Percentiles rank a stretch among this genome's conserved stretches.
Conservation (phyloP, 2,113 vertebrate species). For the Uropsilus gracilis region DNA sequence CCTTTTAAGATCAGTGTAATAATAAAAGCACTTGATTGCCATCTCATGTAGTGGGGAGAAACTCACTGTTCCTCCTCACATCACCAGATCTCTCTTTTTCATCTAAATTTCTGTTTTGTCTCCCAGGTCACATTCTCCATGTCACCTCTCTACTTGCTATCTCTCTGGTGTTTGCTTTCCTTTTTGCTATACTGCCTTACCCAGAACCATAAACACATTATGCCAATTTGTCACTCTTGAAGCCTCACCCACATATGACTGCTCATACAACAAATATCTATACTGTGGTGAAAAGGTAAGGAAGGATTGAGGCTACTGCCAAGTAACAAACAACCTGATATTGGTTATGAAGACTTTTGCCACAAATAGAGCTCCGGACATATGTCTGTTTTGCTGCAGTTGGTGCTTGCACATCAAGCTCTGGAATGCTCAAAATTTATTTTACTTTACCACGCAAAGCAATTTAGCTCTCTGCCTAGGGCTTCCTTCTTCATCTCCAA, state of each 20-base stretch:
- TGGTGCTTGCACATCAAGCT: slow-evolving; percentile 17
- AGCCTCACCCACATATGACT: neutral
- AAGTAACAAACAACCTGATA: neutral
- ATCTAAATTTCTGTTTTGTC: neutral
- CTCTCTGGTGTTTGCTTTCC: neutral
- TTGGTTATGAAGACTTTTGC: neutral
- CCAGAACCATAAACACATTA: neutral
- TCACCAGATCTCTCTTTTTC: neutral
- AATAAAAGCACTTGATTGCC: neutral
- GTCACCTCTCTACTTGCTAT: neutral
- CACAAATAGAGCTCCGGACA: neutral
- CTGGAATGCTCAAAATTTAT: neutral
- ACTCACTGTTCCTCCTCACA: neutral
- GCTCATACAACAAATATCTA: neutral
- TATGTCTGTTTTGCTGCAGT: neutral
- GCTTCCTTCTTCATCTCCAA: neutral
- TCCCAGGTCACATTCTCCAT: neutral
- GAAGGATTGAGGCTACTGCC: neutral
- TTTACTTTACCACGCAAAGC: neutral
- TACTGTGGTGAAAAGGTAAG: neutral
- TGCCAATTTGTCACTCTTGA: neutral
- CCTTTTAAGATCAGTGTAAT: neutral
- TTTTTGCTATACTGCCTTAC: neutral
- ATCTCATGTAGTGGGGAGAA: neutral
- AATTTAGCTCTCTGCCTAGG: neutral